Conservation (phyloP, 2,113 vertebrate species). For the Dryoscopus gambensis region DNA sequence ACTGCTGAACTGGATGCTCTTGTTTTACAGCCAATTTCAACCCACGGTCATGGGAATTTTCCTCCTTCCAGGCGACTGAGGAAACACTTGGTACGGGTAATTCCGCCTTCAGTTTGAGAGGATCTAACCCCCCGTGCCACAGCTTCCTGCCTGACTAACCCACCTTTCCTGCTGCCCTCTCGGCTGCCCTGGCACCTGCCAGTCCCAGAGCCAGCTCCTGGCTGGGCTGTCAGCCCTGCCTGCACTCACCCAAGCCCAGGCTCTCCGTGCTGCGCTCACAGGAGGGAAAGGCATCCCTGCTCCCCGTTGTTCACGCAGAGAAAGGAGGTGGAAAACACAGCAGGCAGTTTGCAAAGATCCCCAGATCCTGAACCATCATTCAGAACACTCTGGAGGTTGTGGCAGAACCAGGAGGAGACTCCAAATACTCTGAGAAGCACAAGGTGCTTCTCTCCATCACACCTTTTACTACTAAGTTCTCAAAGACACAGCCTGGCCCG, state of each 20-base stretch:
- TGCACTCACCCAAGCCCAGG: not conserved
- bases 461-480: not conserved
- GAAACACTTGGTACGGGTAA: conserved; percentile 69
- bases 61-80: conserved; percentile 71
- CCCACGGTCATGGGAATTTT: conserved; percentile 75
- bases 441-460: not conserved
- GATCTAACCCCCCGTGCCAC: conserved; percentile 36
- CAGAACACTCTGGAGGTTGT: not conserved
- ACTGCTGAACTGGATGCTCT: conserved; percentile 51
- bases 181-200: not conserved
- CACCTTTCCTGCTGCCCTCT: not conserved
- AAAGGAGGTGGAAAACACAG: not conserved
- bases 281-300: not conserved
- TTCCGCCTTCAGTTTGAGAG: conserved; percentile 73
- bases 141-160: conserved; percentile 42
- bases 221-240: not conserved
- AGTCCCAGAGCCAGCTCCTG: not conserved
- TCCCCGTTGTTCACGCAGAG: not conserved
- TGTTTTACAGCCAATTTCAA: conserved; percentile 74
- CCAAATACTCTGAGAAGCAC: not conserved
- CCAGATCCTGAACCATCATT: not conserved
- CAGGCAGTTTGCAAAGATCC: not conserved
- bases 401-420: not conserved
- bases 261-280: not conserved
- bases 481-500: not conserved